Percentiles rank a stretch among this genome's conserved stretches.
These are phyloP conservation scores for Hemicentrotus pulcherrimus DNA, from an alignment of 35 echinoderm and acorn worm species.

Conservation along the genomic window DNA sequence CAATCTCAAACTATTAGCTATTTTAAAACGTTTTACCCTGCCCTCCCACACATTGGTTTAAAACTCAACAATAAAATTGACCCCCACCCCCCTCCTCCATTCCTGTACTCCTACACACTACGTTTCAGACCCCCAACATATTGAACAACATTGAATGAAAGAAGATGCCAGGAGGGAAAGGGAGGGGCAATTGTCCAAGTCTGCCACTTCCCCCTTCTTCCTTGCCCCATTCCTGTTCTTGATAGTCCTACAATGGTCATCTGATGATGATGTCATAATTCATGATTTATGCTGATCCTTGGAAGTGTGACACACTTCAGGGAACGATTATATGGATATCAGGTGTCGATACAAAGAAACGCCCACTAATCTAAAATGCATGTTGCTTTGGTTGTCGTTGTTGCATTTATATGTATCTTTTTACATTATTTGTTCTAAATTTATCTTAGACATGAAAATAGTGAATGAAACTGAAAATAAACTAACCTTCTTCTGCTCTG, in stretches of 20 bases:
- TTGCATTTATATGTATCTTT: too few relatives aligned
- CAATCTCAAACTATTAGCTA: too few relatives aligned
- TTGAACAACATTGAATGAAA: background rate
- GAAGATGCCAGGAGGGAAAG: background rate
- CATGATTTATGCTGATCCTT: background rate
- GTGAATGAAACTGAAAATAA: too few relatives aligned
- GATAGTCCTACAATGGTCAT: background rate
- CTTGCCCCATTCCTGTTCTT: background rate
- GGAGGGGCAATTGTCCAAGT: background rate
- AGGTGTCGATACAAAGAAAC: background rate
- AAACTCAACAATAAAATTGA: too few relatives aligned
- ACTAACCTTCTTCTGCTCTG: too few relatives aligned
- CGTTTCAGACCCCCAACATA: background rate
- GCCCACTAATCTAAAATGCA: background rate
- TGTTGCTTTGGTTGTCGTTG: too few relatives aligned
- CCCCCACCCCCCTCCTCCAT: background rate
- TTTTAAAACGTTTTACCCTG: too few relatives aligned
- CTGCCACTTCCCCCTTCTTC: background rate
- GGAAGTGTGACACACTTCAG: background rate
- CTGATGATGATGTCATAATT: constrained; percentile 14
- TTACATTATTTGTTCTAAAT: too few relatives aligned
- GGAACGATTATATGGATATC: background rate
- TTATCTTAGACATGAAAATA: too few relatives aligned
- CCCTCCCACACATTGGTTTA: too few relatives aligned
- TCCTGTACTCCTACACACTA: background rate